Percentiles rank a stretch among this genome's conserved stretches.
These are phyloP conservation scores for Hecatera dysodea DNA, from an alignment of 2,888 invertebrate species.

Conservation along the genomic window DNA sequence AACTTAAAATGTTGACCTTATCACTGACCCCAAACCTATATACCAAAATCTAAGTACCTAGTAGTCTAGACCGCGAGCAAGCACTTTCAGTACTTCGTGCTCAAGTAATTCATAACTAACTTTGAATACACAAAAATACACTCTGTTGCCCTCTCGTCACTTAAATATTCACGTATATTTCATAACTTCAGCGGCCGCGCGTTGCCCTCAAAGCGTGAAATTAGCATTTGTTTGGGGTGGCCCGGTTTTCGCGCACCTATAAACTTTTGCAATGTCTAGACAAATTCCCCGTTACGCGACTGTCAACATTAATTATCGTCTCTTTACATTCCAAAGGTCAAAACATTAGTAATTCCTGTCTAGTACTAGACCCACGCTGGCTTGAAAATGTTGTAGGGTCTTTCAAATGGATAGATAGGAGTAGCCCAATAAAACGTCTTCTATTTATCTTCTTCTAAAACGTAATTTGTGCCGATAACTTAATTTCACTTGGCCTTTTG, in stretches of 20 bases:
- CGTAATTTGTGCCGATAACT: conserved; percentile 63
- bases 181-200: conserved; percentile 52
- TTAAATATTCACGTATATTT: conserved; percentile 45
- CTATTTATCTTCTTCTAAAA: conserved; percentile 64
- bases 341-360: conserved; percentile 44
- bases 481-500: conserved; percentile 67
- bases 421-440: conserved; percentile 47
- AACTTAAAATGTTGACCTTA: not conserved
- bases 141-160: conserved; percentile 30
- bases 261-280: conserved; percentile 54
- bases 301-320: conserved; percentile 58
- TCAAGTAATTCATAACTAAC: conserved; percentile 36
- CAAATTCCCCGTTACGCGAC: conserved; percentile 34
- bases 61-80: conserved; percentile 18
- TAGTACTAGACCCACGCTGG: conserved; percentile 24
- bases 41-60: not conserved
- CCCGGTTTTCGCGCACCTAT: conserved; percentile 46
- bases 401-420: conserved; percentile 25
- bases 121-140: conserved; percentile 33
- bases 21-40: conserved; percentile 15
- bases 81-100: conserved; percentile 31
- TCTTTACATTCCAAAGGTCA: conserved; percentile 45
- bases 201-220: conserved; percentile 59
- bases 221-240: conserved; percentile 66
- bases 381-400: conserved; percentile 29